These are phyloP conservation scores for Stegastes partitus DNA, from an alignment of 2,113 vertebrate genomes.

Conservation along the genomic window DNA sequence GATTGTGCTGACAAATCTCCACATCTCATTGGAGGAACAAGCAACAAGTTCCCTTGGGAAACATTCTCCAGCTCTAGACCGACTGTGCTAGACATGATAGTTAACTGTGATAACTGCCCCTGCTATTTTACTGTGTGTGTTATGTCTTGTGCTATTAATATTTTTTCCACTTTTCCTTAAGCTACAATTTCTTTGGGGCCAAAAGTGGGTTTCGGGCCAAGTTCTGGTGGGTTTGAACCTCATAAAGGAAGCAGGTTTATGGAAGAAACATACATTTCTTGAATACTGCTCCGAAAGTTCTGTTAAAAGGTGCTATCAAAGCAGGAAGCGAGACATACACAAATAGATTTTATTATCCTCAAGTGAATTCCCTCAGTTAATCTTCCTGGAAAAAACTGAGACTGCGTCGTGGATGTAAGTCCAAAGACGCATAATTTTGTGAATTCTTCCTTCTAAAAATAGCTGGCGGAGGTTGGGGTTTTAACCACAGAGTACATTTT, in stretches of 20 bases:
- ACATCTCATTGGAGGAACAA: conserved; percentile 31
- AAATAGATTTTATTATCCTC: conserved; percentile 71
- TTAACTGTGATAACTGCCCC: not conserved
- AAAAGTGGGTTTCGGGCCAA: conserved; percentile 19
- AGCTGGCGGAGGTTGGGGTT: conserved; percentile 70
- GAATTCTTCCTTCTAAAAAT: conserved; percentile 82
- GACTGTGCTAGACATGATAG: conserved; percentile 23
- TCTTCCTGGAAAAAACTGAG: conserved; percentile 63
- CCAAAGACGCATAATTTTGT: conserved; percentile 77
- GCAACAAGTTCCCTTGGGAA: conserved; percentile 51
- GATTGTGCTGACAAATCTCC: conserved; percentile 52
- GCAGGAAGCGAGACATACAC: conserved; percentile 58
- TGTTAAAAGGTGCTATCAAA: conserved; percentile 45
- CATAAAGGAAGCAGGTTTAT: conserved; percentile 40
- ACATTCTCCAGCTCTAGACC: conserved; percentile 12
- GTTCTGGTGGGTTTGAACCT: conserved; percentile 45
- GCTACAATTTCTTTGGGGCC: conserved; percentile 26
- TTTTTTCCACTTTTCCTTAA: conserved; percentile 46
- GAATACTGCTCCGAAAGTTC: conserved; percentile 50
- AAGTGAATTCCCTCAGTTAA: conserved; percentile 60
- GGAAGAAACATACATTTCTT: conserved; percentile 49
- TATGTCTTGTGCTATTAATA: conserved; percentile 29
- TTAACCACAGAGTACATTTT: conserved; percentile 80
- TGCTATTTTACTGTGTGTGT: conserved; percentile 26
- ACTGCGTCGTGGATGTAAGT: conserved; percentile 31